Percentiles rank a stretch among this genome's conserved stretches.
Evolutionary conservation across 1,140 invertebrate species (phyloP).

Genomic region (Lepidurus arcticus): DNA sequence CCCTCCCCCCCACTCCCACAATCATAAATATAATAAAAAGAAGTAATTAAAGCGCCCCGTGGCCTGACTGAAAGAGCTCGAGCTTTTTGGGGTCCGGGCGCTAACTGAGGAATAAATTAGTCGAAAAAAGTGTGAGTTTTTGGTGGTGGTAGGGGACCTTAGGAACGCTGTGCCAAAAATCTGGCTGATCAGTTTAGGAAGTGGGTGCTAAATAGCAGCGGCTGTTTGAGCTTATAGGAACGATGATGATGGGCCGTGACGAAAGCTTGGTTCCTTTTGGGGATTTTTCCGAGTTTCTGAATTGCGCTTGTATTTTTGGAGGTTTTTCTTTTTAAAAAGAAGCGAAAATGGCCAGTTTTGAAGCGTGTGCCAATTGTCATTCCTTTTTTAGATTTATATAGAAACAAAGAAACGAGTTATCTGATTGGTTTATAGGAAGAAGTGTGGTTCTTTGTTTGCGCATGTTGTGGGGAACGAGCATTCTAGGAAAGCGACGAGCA

Average conservation of each 20-base stretch:
- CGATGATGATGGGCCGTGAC: neutral
- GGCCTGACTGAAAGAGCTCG: neutral
- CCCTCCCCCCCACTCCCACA: neutral
- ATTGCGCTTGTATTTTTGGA: too few species aligned
- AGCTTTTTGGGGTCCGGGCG: neutral
- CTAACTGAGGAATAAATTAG: conserved; percentile 6
- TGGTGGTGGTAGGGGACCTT: neutral
- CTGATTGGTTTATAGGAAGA: neutral
- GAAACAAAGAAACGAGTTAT: neutral
- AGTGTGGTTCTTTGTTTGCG: neutral
- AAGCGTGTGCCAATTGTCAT: neutral
- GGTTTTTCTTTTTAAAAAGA: too few species aligned
- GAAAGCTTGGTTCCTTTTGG: neutral
- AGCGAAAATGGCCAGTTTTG: neutral
- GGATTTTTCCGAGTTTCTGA: neutral
- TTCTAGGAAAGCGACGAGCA: neutral
- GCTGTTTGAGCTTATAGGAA: neutral
- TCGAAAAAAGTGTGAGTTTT: neutral
- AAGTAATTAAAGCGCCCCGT: conserved; percentile 9
- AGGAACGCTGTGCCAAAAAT: neutral
- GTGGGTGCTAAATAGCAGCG: too few species aligned
- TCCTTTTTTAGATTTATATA: neutral
- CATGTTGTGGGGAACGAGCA: too few species aligned
- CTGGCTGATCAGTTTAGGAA: too few species aligned
- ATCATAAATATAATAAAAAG: neutral